Evolutionary conservation across 2,888 invertebrate genomes (phyloP), one percentile per base, ranked within the genome.

Genomic region (Nemotelus nigrinus): DNA sequence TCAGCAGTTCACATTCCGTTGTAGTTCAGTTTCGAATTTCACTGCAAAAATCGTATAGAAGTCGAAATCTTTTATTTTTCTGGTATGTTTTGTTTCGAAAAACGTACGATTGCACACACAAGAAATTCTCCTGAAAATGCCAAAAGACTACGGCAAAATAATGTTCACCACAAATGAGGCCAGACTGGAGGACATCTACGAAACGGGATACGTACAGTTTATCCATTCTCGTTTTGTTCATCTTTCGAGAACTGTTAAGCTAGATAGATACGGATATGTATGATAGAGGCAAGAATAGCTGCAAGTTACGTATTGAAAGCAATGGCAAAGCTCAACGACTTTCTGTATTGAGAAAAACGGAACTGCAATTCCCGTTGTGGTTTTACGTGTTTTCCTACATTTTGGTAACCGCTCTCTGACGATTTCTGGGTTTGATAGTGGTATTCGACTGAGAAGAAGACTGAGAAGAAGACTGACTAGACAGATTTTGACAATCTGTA

Each of bases 111-210:
- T 25, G 25, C 25, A 25, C 25, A 25, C 1, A 25, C 25, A 25
- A 25, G 25, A 25, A 25, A 25, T 8, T 43, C 10, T 39, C 57
- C 63, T 57, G 57, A 71, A 71, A 71, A 71, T 71, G 41, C 71
- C 71, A 71, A 55, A 71, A 55, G 71, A 71, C 25, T 0, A 25
- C 41, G 44, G 55, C 55, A 71, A 71, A 71, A 71, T 71, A 71
- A 71, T 71, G 71, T 71, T 57, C 71, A 55, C 71, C 71, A 43
- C 71, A 71, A 71, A 71, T 71, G 71, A 71, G 71, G 57, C 71
- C 71, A 55, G 71, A 43, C 55, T 25, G 25, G 44, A 43, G 71
- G 71, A 71, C 71, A 71, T 55, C 71, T 39, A 39, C 25, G 65
- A 47, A 45, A 47, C 47, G 71, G 44, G 53, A 71, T 55, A n/a